Conservation (phyloP, 2,113 vertebrate species). For the Hemibagrus wyckioides region DNA sequence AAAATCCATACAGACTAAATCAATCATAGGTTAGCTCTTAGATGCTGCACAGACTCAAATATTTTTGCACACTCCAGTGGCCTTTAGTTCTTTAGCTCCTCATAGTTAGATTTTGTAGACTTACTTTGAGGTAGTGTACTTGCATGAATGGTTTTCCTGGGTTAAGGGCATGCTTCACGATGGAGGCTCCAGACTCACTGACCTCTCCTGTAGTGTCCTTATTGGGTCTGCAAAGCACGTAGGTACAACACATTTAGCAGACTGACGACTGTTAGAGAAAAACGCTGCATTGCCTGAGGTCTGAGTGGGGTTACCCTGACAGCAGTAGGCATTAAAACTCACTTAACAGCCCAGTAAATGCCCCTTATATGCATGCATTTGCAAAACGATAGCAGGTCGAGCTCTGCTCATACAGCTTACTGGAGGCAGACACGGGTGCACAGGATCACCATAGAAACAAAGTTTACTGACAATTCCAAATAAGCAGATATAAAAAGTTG, state of each 20-base stretch:
- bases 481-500: background rate
- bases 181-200: slow-evolving; percentile 84
- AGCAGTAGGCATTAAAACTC: slow-evolving; percentile 42
- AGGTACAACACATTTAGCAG: slow-evolving; percentile 35
- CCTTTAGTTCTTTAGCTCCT: background rate
- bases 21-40: background rate
- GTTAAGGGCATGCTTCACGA: slow-evolving; percentile 90
- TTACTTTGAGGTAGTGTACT: slow-evolving; percentile 96
- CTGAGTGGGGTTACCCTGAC: slow-evolving; percentile 41
- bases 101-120: slow-evolving; percentile 21
- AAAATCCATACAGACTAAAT: background rate
- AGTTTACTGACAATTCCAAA: background rate
- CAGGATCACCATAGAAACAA: background rate
- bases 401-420: slow-evolving; percentile 5
- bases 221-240: slow-evolving; percentile 79
- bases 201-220: slow-evolving; percentile 84
- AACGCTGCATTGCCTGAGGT: slow-evolving; percentile 40
- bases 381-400: slow-evolving; percentile 18
- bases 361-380: slow-evolving; percentile 36
- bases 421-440: background rate
- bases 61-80: background rate
- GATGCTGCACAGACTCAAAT: background rate
- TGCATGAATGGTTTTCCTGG: slow-evolving; percentile 95
- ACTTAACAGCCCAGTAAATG: slow-evolving; percentile 44
- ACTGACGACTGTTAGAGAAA: slow-evolving; percentile 11